A percentile compares a stretch with the other conserved stretches of the same genome.
Conservation (phyloP, 2,888 invertebrate species). For the Apotomis turbidana region DNA sequence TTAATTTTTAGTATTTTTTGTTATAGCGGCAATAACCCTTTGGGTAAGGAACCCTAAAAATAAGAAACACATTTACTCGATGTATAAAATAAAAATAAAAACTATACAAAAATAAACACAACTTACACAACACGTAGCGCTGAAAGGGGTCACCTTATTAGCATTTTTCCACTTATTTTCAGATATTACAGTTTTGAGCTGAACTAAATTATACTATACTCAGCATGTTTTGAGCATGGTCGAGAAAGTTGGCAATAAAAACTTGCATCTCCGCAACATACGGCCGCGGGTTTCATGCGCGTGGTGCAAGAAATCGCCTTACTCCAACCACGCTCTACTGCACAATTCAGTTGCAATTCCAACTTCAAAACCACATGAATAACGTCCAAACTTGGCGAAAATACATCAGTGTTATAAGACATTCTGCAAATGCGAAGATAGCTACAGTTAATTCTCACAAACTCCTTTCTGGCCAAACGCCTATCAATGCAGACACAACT, state of each 20-base stretch:
- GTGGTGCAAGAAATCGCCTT: conserved; percentile 11
- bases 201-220: conserved; percentile 8
- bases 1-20: no score
- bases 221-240: conserved; percentile 14
- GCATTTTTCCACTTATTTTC: no score
- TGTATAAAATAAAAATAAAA: no score
- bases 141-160: no score
- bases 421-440: background rate
- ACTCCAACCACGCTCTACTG: background rate
- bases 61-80: no score
- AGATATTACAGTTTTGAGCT: background rate
- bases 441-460: background rate
- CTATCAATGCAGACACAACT: background rate
- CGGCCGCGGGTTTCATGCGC: conserved; percentile 17
- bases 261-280: conserved; percentile 19
- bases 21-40: no score
- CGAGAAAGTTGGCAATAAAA: conserved; percentile 24
- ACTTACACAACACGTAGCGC: no score
- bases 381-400: background rate
- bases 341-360: background rate
- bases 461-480: background rate
- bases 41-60: no score
- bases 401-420: background rate
- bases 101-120: no score
- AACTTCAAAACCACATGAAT: background rate